Evolutionary conservation across 1,140 invertebrate genomes (phyloP).

Genomic region (Dreissena rostriformis): DNA sequence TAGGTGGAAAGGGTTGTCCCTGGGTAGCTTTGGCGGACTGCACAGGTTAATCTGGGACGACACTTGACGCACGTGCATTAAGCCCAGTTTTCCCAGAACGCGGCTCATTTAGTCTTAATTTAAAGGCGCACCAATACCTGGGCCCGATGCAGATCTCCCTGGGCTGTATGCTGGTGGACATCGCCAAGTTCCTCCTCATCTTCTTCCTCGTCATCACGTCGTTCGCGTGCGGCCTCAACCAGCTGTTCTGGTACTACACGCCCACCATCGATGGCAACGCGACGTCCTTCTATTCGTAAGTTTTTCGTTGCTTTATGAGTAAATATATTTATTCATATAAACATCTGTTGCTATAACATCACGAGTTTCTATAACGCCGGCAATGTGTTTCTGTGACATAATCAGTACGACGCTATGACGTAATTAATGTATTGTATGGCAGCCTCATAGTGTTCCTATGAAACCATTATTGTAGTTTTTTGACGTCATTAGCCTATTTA

Average conservation of each 20-base stretch:
- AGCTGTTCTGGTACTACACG: constrained; percentile 82
- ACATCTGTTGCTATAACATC: neutral
- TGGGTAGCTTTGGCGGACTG: too few relatives aligned
- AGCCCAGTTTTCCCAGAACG: too few relatives aligned
- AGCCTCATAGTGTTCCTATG: too few relatives aligned
- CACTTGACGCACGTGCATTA: too few relatives aligned
- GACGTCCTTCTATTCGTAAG: constrained; percentile 76
- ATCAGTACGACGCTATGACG: too few relatives aligned
- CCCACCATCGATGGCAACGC: constrained; percentile 59
- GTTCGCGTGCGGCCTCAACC: constrained; percentile 83
- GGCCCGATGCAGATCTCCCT: constrained; percentile 83
- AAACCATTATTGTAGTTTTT: too few relatives aligned
- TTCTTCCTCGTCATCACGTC: constrained; percentile 83
- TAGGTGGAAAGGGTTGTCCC: too few relatives aligned
- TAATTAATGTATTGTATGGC: too few relatives aligned
- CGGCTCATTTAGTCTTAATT: too few relatives aligned
- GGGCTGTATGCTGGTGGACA: constrained; percentile 84
- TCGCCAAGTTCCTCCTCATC: constrained; percentile 83
- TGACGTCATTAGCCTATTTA: too few relatives aligned
- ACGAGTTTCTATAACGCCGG: neutral
- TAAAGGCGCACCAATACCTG: constrained; percentile 78
- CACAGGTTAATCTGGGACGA: too few relatives aligned
- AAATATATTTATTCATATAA: neutral
- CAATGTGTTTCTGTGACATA: too few relatives aligned
- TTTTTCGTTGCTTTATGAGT: constrained; percentile 22